Evolutionary conservation across 2,888 invertebrate species (phyloP), one percentile per base, ranked within the genome.

Genomic region (Apotomis betuletana): DNA sequence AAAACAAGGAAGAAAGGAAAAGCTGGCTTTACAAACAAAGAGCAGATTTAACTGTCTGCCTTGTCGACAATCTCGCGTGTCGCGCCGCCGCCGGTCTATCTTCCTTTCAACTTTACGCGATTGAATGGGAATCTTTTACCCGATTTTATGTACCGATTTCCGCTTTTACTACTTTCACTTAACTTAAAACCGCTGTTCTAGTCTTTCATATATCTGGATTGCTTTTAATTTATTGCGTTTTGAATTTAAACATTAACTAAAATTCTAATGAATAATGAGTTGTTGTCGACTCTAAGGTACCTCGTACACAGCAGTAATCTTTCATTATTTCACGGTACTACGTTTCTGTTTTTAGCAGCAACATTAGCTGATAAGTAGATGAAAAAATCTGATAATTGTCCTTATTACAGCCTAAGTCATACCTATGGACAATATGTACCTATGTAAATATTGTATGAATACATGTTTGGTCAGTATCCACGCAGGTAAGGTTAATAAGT

Each of bases 111-210:
- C 81, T 85, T 83, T 81, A 80, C 79, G 79, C 79, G 83, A 82
- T 85, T 80, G 82, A 87, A 86, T 79, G 76, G 77, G 80, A 84
- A 81, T 80, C 78, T 83, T 85, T 84, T 86, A 83, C 80, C 78
- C 80, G 78, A 83, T 82, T 86, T 80, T 77, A 77, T 79, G 75
- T 85, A 81, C 81, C 81, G 81, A 81, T 83, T 80, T 77, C 77
- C 76, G 79, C 78, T 76, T 77, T 76, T 79, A 77, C 76, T 76
- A 78, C 74, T 83, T 81, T 79, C 69, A 62, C 69, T 69, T 69
- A 69, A 69, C 58, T 59, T 67, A 49, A 49, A 67, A 67, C 57
- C 57, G 27, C 65, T 51, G 58, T 52, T 15, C 59, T 57, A 57
- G 62, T 57, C n/a, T 61, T 57, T 51, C 57, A 69, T 6, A 27